phyloP scores from a whole-genome alignment of 1,140 invertebrate species.

The Drosophila pectinifera region DNA sequence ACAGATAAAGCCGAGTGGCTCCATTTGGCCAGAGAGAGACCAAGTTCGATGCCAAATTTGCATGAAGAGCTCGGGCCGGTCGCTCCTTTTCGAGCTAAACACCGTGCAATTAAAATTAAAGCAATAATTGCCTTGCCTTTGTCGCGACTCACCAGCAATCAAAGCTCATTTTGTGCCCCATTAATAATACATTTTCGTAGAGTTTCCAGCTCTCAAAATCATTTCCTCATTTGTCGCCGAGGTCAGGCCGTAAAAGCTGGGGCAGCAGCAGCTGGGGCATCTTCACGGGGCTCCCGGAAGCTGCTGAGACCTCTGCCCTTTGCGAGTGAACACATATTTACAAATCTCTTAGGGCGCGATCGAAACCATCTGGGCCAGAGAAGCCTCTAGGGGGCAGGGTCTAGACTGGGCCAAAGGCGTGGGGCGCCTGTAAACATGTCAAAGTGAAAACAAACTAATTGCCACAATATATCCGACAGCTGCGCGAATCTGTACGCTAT shows the following conservation, averaged over 20 bases:
- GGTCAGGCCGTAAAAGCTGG: conserved; percentile 31
- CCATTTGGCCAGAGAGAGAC: conserved; percentile 36
- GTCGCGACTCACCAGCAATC: conserved; percentile 26
- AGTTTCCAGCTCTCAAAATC: conserved; percentile 20
- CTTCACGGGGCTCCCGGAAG: conserved; percentile 46
- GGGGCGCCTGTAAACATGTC: conserved; percentile 73
- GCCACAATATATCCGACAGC: conserved; percentile 65
- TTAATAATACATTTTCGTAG: conserved; percentile 43
- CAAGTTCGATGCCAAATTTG: conserved; percentile 43
- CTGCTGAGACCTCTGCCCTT: conserved; percentile 45
- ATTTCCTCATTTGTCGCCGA: conserved; percentile 37
- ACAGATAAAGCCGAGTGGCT: conserved; percentile 59
- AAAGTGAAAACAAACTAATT: conserved; percentile 67
- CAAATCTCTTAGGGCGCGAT: conserved; percentile 43
- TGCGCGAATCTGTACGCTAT: conserved; percentile 60
- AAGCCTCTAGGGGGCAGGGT: conserved; percentile 2
- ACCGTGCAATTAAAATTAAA: conserved; percentile 62
- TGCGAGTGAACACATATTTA: conserved; percentile 21
- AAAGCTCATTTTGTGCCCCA: conserved; percentile 33
- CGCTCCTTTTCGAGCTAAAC: conserved; percentile 61
- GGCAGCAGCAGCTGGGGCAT: conserved; percentile 14
- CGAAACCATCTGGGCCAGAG: conserved; percentile 68
- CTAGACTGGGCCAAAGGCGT: conserved; percentile 30
- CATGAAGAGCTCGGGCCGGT: conserved; percentile 42
- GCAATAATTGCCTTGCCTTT: conserved; percentile 38